Evolutionary conservation across 2,797 vertebrate genomes (phyloP).

Genomic region (Chaunax sp.): DNA sequence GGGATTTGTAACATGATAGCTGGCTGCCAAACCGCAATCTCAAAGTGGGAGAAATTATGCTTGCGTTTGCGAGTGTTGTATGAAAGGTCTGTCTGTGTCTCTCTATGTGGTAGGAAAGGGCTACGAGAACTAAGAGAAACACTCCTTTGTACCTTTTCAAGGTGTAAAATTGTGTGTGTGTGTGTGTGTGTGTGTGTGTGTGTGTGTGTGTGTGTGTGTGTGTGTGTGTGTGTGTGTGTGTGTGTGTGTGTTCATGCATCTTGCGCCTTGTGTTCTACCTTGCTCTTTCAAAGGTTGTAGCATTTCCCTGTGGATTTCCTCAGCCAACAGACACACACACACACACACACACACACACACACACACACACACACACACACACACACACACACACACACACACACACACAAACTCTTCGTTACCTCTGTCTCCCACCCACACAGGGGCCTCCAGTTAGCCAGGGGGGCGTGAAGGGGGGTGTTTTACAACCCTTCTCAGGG

Average conservation of each 20-base stretch:
- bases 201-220: conserved; percentile 13
- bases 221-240: conserved; percentile 19
- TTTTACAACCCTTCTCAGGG: conserved; percentile 78
- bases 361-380: conserved; percentile 12
- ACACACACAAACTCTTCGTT: conserved; percentile 46
- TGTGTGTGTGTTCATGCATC: neutral
- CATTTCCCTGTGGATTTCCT: conserved; percentile 59
- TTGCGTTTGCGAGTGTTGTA: conserved; percentile 78
- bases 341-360: conserved; percentile 11
- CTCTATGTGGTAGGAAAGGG: conserved; percentile 50
- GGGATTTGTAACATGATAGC: conserved; percentile 86
- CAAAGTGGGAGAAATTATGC: conserved; percentile 82
- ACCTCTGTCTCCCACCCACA: conserved; percentile 76
- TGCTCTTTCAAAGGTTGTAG: conserved; percentile 38
- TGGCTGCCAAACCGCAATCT: conserved; percentile 83
- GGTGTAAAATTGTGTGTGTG: conserved; percentile 27
- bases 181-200: neutral
- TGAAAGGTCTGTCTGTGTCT: conserved; percentile 77
- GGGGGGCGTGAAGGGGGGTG: conserved; percentile 46
- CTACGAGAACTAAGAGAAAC: conserved; percentile 34
- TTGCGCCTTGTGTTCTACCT: conserved; percentile 23
- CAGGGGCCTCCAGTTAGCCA: conserved; percentile 72
- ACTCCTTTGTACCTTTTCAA: conserved; percentile 28
- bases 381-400: neutral
- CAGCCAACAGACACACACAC: conserved; percentile 23